A percentile compares a stretch with the other conserved stretches of the same genome.
These are phyloP conservation scores for Desmophyllum pertusum DNA, from an alignment of 92 coral and sea anemone genomes.

Conservation along the genomic window DNA sequence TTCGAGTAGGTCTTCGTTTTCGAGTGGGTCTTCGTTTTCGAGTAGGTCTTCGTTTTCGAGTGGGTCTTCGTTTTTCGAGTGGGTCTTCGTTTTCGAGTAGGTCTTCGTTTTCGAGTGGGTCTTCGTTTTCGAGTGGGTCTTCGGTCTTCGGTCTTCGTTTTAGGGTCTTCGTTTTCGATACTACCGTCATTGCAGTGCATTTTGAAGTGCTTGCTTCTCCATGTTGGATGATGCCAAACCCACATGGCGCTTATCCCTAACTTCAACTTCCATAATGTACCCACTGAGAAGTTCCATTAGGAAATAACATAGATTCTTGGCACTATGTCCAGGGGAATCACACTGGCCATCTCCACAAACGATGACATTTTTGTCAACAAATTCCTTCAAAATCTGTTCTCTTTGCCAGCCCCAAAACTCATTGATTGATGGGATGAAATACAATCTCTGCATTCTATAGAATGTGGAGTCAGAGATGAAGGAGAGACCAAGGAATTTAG, in stretches of 20 bases:
- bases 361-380: constrained; percentile 23
- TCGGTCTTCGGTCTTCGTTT: too few relatives aligned
- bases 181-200: constrained; percentile 11
- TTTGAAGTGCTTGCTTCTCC: constrained; percentile 6
- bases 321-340: not conserved
- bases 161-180: too few relatives aligned
- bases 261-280: constrained; percentile 48
- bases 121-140: too few relatives aligned
- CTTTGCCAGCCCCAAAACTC: constrained; percentile 63
- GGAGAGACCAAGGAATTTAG: constrained; percentile 42
- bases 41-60: too few relatives aligned
- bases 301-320: not conserved
- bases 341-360: constrained; percentile 22
- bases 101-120: too few relatives aligned
- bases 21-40: too few relatives aligned
- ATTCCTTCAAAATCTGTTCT: constrained; percentile 8
- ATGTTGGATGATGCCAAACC: not conserved
- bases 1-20: too few relatives aligned
- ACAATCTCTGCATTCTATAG: constrained; percentile 49
- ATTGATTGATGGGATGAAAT: constrained; percentile 43
- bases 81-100: too few relatives aligned
- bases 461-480: constrained; percentile 56
- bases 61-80: too few relatives aligned
- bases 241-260: constrained; percentile 48
- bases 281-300: not conserved